Evolutionary conservation across 1,140 invertebrate genomes (phyloP).

Genomic region (Orchestia grillus): DNA sequence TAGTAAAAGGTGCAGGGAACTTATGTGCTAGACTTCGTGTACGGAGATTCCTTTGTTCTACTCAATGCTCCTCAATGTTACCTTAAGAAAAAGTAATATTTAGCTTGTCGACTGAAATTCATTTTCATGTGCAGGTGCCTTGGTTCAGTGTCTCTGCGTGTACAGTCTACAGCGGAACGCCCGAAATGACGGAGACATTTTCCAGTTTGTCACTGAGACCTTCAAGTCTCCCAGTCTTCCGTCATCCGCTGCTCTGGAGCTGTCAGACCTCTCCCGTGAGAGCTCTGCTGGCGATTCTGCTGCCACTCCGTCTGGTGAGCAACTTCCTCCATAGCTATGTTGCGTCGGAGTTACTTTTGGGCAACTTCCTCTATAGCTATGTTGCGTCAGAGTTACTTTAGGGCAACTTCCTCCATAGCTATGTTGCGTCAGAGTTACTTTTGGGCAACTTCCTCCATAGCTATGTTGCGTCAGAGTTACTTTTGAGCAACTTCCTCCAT

Average conservation of each 20-base stretch:
- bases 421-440: too few species aligned
- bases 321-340: background rate
- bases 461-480: too few species aligned
- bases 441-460: background rate
- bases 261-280: background rate
- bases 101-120: background rate
- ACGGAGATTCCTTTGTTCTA: background rate
- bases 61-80: background rate
- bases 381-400: too few species aligned
- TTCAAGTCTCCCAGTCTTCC: conserved; percentile 2
- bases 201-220: background rate
- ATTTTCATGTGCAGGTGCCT: background rate
- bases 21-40: background rate
- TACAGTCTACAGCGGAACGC: conserved; percentile 17
- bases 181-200: background rate
- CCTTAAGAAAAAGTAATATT: background rate
- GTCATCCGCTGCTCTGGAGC: background rate
- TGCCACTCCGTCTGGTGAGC: background rate
- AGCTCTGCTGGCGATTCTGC: background rate
- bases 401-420: too few species aligned
- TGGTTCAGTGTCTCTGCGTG: conserved; percentile 35
- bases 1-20: background rate
- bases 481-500: too few species aligned
- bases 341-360: too few species aligned
- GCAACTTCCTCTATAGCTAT: too few species aligned